Base-by-base conservation (phyloP, 2,113 vertebrate species). In the Poeciliopsis prolifica region DNA sequence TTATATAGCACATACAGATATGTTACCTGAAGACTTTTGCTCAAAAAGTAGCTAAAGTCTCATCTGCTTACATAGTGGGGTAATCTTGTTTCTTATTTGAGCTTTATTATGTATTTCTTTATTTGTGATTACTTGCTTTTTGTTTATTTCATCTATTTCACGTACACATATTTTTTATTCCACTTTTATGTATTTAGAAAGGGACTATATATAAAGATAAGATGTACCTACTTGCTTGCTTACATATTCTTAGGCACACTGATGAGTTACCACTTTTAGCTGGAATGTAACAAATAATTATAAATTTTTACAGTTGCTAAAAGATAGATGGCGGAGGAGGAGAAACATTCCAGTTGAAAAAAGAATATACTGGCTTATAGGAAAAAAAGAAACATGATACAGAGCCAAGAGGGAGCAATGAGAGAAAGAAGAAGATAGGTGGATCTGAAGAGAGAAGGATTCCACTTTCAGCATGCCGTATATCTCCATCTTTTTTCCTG, bases 381-480 rank as follows among this genome's bases (percentile, higher is more conserved):
- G 78, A 78, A 61, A 44, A 44, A 68, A 80, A 86, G 79, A 87
- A 71, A 83, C 72, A 67, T 73, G 85, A 89, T 88, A 91, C 84
- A 88, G 86, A 90, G 88, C 86, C 75, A 79, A 9, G 72, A 65
- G 69, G 84, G 37, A 91, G 82, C 78, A 72, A 58, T 81, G 82
- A 87, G 74, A 86, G 82, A 76, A 72, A 87, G 75, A 68, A 64
- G 26, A 72, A 79, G 71, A 79, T 78, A 77, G 76, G 79, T 77
- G 68, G 68, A 42, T 66, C 77, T 35, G 85, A 42, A 79, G 60
- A 74, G 74, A 80, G 82, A 68, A 82, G 70, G 82, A 81, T 86
- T 83, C 85, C 83, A 86, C 86, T 81, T 88, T 86, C 77, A 78
- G 83, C 78, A 73, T 79, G 77, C 88, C 81, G 75, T 89, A 86